These are phyloP conservation scores for Sarcophaga caerulescens DNA, from an alignment of 2,888 invertebrate genomes.

Conservation along the genomic window DNA sequence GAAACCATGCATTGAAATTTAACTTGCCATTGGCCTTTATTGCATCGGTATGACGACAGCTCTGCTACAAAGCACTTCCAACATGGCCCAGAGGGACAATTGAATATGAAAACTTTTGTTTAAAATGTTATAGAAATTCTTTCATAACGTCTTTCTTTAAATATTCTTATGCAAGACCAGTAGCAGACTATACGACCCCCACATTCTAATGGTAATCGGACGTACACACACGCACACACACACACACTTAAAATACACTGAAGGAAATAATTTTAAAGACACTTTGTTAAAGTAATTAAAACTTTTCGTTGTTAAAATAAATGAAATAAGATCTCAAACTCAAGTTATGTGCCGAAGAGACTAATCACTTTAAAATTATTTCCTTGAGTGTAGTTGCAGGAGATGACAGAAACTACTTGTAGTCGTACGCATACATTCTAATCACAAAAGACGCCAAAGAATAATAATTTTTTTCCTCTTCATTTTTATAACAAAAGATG, in stretches of 20 bases:
- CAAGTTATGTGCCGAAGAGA: no score
- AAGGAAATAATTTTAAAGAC: neutral
- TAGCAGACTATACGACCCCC: slow-evolving; percentile 4
- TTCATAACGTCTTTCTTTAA: slow-evolving; percentile 16
- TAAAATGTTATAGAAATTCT: slow-evolving; percentile 17
- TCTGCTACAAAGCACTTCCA: slow-evolving; percentile 22
- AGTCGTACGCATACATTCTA: neutral
- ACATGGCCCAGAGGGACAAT: slow-evolving; percentile 12
- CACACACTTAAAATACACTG: neutral
- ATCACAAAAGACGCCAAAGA: slow-evolving; percentile 26
- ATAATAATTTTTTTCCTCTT: neutral
- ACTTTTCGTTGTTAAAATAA: no score
- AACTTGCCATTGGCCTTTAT: slow-evolving; percentile 18
- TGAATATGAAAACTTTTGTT: slow-evolving; percentile 38
- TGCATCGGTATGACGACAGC: slow-evolving; percentile 3
- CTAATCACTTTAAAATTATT: neutral
- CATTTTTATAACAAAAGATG: neutral
- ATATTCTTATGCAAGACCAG: neutral
- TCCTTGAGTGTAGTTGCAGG: neutral
- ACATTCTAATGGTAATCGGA: slow-evolving; percentile 7
- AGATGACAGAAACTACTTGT: neutral
- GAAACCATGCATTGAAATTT: neutral
- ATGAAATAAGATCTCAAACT: no score
- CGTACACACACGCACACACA: neutral
- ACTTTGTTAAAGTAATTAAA: neutral